Conservation (phyloP, 2,113 vertebrate genomes). For the Sciurus niger region DNA sequence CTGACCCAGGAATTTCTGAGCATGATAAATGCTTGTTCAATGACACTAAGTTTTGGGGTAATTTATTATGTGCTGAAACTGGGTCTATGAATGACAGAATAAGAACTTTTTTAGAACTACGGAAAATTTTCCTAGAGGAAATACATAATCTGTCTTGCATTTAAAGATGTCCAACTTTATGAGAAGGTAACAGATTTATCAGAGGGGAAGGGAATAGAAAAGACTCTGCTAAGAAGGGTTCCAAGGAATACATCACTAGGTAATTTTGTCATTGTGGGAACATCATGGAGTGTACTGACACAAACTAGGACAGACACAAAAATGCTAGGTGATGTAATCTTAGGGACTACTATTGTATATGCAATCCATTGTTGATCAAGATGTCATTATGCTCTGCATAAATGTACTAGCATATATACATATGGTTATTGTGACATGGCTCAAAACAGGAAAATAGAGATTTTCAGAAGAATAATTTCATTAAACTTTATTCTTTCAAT, state of each 20-base stretch:
- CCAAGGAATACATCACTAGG: background rate
- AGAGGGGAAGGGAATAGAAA: background rate
- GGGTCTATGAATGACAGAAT: background rate
- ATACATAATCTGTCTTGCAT: background rate
- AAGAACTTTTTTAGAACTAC: background rate
- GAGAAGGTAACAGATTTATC: background rate
- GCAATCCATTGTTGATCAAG: background rate
- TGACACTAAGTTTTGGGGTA: background rate
- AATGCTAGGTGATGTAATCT: background rate
- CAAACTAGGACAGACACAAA: background rate
- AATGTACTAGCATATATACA: too few relatives aligned
- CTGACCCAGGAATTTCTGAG: background rate
- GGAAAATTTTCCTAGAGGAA: background rate
- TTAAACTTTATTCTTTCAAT: slow-evolving; percentile 4
- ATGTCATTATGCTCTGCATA: background rate
- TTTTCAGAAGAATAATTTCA: background rate
- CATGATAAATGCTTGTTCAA: background rate
- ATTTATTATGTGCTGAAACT: background rate
- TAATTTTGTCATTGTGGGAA: background rate
- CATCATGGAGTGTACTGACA: background rate
- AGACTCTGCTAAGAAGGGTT: background rate
- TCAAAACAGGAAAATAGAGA: slow-evolving; percentile 3
- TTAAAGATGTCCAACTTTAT: background rate
- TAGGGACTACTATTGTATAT: background rate
- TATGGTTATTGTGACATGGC: background rate